Percentiles rank a stretch among this genome's conserved stretches.
Evolutionary conservation across 1,140 invertebrate genomes (phyloP).

Genomic region (Heliconius melpomene): DNA sequence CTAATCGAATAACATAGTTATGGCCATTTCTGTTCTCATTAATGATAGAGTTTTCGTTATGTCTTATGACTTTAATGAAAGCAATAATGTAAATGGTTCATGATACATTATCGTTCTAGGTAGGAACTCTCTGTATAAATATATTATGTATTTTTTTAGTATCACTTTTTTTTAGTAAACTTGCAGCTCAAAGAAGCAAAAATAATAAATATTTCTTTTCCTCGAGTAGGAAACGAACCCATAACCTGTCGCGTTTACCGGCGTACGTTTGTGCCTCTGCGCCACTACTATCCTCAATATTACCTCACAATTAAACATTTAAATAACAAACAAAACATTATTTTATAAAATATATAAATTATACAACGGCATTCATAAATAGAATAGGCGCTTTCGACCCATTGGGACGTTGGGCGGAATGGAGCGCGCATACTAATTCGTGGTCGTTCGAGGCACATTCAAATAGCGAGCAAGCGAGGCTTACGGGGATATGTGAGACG

Average conservation of each 20-base stretch:
- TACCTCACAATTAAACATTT: not conserved
- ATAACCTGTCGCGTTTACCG: too few species aligned
- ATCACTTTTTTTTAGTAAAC: too few species aligned
- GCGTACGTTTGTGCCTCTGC: too few species aligned
- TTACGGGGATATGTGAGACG: conserved; percentile 78
- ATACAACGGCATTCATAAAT: conserved; percentile 25
- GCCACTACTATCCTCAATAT: too few species aligned
- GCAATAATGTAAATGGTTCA: not conserved
- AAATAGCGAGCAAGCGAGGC: conserved; percentile 71
- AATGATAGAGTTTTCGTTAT: too few species aligned
- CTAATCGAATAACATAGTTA: too few species aligned
- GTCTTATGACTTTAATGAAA: not conserved
- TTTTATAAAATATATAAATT: not conserved
- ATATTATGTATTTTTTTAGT: too few species aligned
- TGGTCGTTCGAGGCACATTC: conserved; percentile 72
- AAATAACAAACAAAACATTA: not conserved
- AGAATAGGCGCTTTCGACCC: conserved; percentile 68
- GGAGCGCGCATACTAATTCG: conserved; percentile 79
- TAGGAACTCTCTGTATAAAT: not conserved
- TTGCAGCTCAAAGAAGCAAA: too few species aligned
- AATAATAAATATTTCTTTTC: too few species aligned
- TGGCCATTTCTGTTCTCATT: too few species aligned
- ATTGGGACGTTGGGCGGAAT: conserved; percentile 67
- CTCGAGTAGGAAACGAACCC: too few species aligned
- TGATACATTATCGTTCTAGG: not conserved